Base-by-base conservation (phyloP, 2,888 invertebrate genomes). In the Eupithecia insigniata region DNA sequence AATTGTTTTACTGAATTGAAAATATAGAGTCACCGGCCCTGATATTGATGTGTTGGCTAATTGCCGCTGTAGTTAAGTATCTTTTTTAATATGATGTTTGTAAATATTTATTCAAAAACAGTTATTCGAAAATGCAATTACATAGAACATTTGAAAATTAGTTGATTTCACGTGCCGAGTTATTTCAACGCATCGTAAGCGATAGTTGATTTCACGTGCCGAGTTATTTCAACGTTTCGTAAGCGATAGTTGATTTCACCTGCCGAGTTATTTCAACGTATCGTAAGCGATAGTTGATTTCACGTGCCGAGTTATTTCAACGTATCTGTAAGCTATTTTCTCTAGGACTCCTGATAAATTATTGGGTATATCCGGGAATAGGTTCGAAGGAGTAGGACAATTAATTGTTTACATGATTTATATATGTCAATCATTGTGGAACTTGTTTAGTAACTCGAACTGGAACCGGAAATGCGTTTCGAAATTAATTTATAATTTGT, bases 91-190 rank as follows among this genome's bases (percentile, higher is more conserved):
- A 62, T 16, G 12, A 34, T 55, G 34, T 28, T 36, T 67, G 67
- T 67, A 67, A 58, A 67, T 30, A 60, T 30, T 1, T 67, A 67
- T 36, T 67, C 22, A 34, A 55, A 51, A 55, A 67, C 4, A 1
- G 1, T 39, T 26, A 39, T 43, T 60, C 5, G 10, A 46, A 36
- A 28, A 43, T 30, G 1, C 8, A 28, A 30, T 30, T 30, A 30
- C 30, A 30, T 30, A 30, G 2, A 60, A 18, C 8, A 60, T 60
- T 55, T 55, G 0, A 4, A 55, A 55, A 51, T 22, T 51, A 51
- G 22, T 51, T 22, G 10, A 51, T 51, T n/a, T 46, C n/a, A n/a
- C 22, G 12, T 51, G 51, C 12, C 10, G 12, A 51, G 22, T 51
- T 22, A 51, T 22, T 51, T 22, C 51, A 51, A 51, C 22, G 22